A percentile compares a stretch with the other conserved stretches of the same genome.
Conservation (phyloP, 1,140 invertebrate species). For the Drosophila seguyi region DNA sequence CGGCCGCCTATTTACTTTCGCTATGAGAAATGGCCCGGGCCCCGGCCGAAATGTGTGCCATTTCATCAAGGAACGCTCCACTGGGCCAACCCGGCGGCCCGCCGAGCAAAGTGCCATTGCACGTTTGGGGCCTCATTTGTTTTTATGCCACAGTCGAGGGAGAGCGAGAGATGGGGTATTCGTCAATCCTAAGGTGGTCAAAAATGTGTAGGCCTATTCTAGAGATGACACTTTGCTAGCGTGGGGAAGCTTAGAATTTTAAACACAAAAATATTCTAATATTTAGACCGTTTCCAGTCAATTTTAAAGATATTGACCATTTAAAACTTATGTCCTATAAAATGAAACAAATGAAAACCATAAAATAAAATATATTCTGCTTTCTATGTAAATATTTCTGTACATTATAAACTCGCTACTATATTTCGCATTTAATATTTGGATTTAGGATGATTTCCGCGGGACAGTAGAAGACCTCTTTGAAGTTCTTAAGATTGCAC, state of each 20-base stretch:
- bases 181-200: conserved; percentile 29
- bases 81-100: conserved; percentile 41
- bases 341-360: not conserved
- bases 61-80: conserved; percentile 69
- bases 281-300: not conserved
- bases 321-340: not conserved
- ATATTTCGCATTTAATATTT: not conserved
- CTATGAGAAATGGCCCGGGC: conserved; percentile 63
- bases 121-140: conserved; percentile 61
- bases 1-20: conserved; percentile 66
- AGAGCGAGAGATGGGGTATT: not conserved
- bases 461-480: conserved; percentile 3
- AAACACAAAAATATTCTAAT: too few relatives aligned
- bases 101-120: conserved; percentile 35
- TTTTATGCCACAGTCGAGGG: conserved; percentile 43
- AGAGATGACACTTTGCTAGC: conserved; percentile 9
- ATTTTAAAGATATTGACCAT: not conserved
- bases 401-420: not conserved
- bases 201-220: conserved; percentile 22
- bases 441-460: not conserved
- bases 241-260: not conserved
- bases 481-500: conserved; percentile 1
- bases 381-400: not conserved
- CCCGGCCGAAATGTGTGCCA: conserved; percentile 54
- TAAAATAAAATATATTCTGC: not conserved